Conservation (phyloP, 2,797 vertebrate genomes). For the Ciconia nigra region DNA sequence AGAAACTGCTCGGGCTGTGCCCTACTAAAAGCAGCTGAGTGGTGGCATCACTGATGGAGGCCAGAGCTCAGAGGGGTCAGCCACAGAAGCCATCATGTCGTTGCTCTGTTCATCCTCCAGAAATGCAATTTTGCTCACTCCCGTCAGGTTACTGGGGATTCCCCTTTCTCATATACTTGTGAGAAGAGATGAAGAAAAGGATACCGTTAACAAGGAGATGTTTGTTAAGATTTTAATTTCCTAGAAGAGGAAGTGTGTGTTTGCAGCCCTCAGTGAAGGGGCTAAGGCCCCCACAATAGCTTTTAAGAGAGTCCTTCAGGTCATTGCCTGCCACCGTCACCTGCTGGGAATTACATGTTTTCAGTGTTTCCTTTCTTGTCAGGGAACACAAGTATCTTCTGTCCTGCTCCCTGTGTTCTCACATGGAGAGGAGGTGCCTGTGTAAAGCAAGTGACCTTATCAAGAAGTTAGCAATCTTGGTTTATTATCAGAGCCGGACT, state of each 20-base stretch:
- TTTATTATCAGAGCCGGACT: constrained; percentile 15
- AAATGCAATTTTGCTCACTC: neutral
- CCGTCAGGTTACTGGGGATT: neutral
- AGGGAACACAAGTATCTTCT: neutral
- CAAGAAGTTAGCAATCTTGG: constrained; percentile 1
- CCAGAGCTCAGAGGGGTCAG: neutral
- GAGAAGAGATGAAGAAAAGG: neutral
- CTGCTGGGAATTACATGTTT: neutral
- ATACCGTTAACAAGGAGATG: neutral
- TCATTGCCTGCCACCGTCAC: neutral
- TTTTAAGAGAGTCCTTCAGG: neutral
- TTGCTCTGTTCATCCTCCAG: neutral
- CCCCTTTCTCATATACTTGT: neutral
- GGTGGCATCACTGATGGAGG: neutral
- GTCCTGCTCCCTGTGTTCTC: neutral
- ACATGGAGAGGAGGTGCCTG: neutral
- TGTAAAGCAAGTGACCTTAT: constrained; percentile 17
- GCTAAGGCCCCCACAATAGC: neutral
- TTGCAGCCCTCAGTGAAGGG: neutral
- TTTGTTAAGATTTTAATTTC: neutral
- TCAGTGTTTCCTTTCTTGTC: neutral
- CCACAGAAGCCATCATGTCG: neutral
- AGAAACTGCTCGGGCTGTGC: neutral
- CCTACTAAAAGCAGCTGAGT: neutral
- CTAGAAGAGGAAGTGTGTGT: neutral